Conservation (phyloP, 1,140 invertebrate species). For the Leptoteleia sp. region DNA sequence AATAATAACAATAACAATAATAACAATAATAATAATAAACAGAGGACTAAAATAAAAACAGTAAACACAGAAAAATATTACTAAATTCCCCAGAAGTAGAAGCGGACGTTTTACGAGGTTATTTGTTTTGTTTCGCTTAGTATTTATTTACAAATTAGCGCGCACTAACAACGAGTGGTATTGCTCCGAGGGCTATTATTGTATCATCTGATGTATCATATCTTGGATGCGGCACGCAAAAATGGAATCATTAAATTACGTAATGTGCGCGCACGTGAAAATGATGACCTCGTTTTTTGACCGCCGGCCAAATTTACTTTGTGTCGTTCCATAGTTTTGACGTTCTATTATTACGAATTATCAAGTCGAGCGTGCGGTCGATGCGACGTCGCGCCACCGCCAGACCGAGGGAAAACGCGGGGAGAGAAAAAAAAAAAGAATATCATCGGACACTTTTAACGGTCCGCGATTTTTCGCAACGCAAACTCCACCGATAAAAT, state of each 20-base stretch:
- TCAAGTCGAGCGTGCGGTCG: conserved; percentile 38
- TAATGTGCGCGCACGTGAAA: conserved; percentile 47
- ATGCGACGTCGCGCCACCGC: conserved; percentile 1
- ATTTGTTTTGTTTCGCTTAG: background rate
- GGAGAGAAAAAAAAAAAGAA: too few species aligned
- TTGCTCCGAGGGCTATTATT: conserved; percentile 44
- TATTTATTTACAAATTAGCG: too few species aligned
- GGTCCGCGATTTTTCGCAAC: too few species aligned
- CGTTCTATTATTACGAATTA: conserved; percentile 65
- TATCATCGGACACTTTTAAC: too few species aligned
- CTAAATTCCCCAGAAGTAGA: too few species aligned
- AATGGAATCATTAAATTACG: conserved; percentile 60
- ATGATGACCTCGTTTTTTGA: conserved; percentile 58
- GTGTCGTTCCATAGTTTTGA: conserved; percentile 59
- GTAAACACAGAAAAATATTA: too few species aligned
- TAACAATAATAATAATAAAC: too few species aligned
- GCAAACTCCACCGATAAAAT: too few species aligned
- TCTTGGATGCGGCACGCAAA: conserved; percentile 26
- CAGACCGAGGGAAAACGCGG: conserved; percentile 22
- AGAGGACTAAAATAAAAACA: too few species aligned
- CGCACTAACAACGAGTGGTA: conserved; percentile 8
- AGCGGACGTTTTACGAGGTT: background rate
- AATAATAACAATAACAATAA: too few species aligned
- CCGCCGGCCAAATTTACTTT: conserved; percentile 60
- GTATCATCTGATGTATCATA: conserved; percentile 51